Conservation (phyloP, 2,888 invertebrate species). For the Sarcophaga subvicina region DNA sequence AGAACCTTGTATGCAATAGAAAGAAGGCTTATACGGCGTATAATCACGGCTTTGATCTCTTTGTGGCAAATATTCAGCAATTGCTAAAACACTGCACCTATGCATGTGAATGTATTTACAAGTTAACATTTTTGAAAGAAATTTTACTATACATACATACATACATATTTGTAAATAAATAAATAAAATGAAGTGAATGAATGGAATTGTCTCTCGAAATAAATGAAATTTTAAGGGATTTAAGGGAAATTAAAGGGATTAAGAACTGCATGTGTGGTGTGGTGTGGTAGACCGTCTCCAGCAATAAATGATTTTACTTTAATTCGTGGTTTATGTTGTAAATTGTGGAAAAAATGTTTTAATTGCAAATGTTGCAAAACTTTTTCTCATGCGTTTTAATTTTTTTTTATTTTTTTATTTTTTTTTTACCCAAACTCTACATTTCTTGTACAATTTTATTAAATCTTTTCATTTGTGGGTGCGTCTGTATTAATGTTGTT, state of each 20-base stretch:
- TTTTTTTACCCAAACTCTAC: background rate
- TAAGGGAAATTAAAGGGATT: background rate
- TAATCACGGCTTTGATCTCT: no score
- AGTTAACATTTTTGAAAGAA: no score
- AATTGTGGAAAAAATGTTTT: constrained; percentile 63
- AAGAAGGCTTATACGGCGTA: no score
- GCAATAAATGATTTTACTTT: constrained; percentile 58
- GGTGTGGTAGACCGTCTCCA: constrained; percentile 58
- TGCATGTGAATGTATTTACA: no score
- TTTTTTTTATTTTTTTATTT: constrained; percentile 6
- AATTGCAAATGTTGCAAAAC: constrained; percentile 64
- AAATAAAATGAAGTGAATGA: background rate
- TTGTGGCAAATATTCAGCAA: no score
- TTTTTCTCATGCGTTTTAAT: constrained; percentile 1
- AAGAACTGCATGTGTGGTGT: background rate
- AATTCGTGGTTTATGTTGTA: constrained; percentile 63
- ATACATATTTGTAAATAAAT: no score
- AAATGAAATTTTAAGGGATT: background rate
- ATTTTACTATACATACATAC: no score
- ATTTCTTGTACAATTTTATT: constrained; percentile 12
- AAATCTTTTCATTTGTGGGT: constrained; percentile 33
- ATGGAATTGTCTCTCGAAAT: background rate
- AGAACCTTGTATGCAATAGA: no score
- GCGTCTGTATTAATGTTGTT: background rate
- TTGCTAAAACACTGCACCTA: no score